Conservation (phyloP, 2,113 vertebrate genomes). For the Podarcis cretensis region DNA sequence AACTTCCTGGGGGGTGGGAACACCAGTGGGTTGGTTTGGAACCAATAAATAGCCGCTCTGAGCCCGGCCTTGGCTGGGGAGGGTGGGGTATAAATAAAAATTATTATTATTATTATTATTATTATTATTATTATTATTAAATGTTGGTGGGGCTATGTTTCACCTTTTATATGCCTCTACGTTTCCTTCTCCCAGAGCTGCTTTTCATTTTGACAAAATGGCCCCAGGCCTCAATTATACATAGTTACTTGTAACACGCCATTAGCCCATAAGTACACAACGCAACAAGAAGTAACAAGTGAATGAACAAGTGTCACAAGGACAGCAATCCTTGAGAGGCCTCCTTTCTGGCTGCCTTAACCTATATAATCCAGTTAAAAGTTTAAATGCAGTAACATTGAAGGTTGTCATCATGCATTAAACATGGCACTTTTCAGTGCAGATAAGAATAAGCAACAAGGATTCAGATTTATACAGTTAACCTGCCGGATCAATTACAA, state of each 20-base stretch:
- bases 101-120: too few species aligned
- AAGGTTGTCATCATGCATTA: background rate
- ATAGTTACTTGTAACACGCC: background rate
- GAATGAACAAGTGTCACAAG: accelerated
- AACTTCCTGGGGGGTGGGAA: too few species aligned
- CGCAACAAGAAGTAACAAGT: background rate
- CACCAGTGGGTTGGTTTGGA: too few species aligned
- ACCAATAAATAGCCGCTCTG: too few species aligned
- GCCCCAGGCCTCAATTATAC: background rate
- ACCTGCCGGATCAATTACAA: background rate
- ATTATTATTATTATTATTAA: too few species aligned
- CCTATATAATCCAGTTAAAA: background rate
- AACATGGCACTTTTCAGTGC: background rate
- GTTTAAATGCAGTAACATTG: background rate
- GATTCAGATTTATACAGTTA: background rate
- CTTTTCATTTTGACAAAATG: background rate
- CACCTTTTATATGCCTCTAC: too few species aligned
- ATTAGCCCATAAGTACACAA: background rate
- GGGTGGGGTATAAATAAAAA: too few species aligned
- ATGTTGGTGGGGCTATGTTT: too few species aligned
- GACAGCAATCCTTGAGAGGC: background rate
- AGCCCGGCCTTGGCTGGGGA: too few species aligned
- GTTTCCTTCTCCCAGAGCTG: background rate
- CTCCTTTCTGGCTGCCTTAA: background rate
- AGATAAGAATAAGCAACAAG: background rate